A percentile compares a stretch with the other conserved stretches of the same genome.
phyloP scores from a whole-genome alignment of 1,140 invertebrate species.

The Campoletis sonorensis region DNA sequence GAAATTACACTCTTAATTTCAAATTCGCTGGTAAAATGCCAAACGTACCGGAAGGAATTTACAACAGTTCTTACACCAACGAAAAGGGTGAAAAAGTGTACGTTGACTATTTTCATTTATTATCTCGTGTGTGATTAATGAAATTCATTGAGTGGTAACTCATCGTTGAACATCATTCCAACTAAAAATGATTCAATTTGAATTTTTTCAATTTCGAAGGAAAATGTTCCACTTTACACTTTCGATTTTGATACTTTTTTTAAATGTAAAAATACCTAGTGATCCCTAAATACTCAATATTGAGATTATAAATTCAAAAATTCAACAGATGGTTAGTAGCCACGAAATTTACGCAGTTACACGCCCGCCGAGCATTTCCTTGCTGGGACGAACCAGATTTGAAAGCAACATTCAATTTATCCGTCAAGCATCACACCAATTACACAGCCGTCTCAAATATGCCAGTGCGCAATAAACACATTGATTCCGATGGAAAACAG shows the following conservation, averaged over 20 bases:
- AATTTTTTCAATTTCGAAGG: too few relatives aligned
- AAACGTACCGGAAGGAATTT: conserved; percentile 78
- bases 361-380: conserved; percentile 91
- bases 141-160: too few relatives aligned
- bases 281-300: not conserved
- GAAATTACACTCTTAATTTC: conserved; percentile 81
- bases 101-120: conserved; percentile 46
- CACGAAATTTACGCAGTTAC: conserved; percentile 92
- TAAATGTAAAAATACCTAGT: too few relatives aligned
- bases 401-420: conserved; percentile 91
- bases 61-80: conserved; percentile 86
- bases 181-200: too few relatives aligned
- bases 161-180: too few relatives aligned
- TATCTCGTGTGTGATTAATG: not conserved
- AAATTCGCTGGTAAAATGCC: conserved; percentile 62
- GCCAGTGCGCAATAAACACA: conserved; percentile 74
- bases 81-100: conserved; percentile 80
- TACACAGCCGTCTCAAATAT: conserved; percentile 87
- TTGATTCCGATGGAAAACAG: conserved; percentile 31
- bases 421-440: conserved; percentile 81
- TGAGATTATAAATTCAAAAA: conserved; percentile 1
- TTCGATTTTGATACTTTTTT: too few relatives aligned
- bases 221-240: too few relatives aligned
- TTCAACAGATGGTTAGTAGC: conserved; percentile 85
- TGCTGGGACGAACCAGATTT: conserved; percentile 95